Conservation (phyloP, 2,797 vertebrate species). For the Apodemus agrarius region DNA sequence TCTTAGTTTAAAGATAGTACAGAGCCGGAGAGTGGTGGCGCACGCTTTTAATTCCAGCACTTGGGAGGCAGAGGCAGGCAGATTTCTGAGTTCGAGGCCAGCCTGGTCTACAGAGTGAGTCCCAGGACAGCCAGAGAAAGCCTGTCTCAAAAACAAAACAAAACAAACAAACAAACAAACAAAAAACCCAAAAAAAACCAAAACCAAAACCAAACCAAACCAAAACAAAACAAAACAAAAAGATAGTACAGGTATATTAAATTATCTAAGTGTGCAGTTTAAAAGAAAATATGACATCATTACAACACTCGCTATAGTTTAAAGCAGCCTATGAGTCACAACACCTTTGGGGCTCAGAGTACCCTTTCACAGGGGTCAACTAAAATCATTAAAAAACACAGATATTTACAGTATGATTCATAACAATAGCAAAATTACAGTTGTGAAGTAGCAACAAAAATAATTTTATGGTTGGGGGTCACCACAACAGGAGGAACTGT, state of each 20-base stretch:
- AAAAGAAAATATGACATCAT: neutral
- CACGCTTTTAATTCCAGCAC: too few species aligned
- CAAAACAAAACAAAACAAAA: neutral
- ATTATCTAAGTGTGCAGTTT: neutral
- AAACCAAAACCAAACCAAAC: too few species aligned
- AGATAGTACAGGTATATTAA: neutral
- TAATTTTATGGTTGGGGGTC: neutral
- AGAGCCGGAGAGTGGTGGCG: neutral
- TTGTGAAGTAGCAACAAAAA: neutral
- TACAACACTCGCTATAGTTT: neutral
- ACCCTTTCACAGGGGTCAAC: neutral
- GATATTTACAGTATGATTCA: neutral
- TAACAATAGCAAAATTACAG: neutral
- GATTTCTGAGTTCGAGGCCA: too few species aligned
- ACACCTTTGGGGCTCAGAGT: neutral
- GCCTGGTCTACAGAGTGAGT: too few species aligned
- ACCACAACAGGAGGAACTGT: too few species aligned
- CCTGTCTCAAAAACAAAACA: too few species aligned
- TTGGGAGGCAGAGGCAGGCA: too few species aligned
- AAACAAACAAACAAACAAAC: neutral
- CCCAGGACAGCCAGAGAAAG: too few species aligned
- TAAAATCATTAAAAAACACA: neutral
- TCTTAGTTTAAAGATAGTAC: slow-evolving; percentile 26
- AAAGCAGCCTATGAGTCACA: neutral
- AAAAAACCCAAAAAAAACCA: neutral